Evolutionary conservation across 2,113 vertebrate genomes (phyloP).

Genomic region (Podarcis cretensis): DNA sequence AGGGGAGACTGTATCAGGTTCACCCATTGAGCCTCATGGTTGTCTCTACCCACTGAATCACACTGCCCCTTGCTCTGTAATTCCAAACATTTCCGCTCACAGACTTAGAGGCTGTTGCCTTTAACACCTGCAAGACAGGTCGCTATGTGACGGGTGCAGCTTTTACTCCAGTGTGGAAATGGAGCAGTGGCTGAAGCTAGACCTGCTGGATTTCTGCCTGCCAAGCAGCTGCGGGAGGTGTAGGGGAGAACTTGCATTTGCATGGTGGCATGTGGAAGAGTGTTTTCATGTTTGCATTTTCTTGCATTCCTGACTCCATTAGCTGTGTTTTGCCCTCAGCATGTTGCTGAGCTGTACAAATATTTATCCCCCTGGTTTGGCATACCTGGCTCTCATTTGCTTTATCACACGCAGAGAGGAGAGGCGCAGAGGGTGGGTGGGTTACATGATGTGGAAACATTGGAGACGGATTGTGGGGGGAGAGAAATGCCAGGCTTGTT

Average conservation of each 20-base stretch:
- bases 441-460: neutral
- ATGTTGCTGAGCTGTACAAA: constrained; percentile 7
- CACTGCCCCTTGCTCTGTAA: no score
- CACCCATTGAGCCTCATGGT: no score
- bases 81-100: no score
- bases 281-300: neutral
- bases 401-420: neutral
- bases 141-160: neutral
- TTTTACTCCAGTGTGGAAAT: neutral
- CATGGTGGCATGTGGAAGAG: neutral
- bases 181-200: neutral
- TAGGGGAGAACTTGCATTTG: no score
- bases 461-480: neutral
- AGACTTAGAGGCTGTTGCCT: no score
- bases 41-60: no score
- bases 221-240: neutral
- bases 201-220: neutral
- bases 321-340: constrained; percentile 6
- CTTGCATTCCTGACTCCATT: constrained; percentile 21
- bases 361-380: constrained; percentile 21
- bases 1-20: no score
- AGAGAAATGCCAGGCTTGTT: neutral
- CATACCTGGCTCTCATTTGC: neutral
- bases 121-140: neutral
- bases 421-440: no score